Percentiles rank a stretch among this genome's conserved stretches.
phyloP scores from a whole-genome alignment of 92 coral and sea anemone species.

The Palythoa grandis region DNA sequence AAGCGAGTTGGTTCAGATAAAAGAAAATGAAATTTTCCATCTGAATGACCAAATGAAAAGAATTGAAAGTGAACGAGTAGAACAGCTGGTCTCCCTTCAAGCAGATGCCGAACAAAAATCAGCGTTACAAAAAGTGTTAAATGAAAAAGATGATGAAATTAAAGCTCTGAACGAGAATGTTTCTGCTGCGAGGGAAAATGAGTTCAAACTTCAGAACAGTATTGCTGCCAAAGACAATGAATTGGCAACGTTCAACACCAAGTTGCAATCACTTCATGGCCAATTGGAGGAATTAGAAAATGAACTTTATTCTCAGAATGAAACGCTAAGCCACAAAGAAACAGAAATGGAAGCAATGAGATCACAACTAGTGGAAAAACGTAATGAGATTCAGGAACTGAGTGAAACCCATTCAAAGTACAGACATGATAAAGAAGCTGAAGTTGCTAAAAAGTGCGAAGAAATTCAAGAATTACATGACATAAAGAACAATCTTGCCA shows the following conservation, averaged over 20 bases:
- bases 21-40: constrained; percentile 54
- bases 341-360: constrained; percentile 36
- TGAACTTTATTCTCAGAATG: constrained; percentile 55
- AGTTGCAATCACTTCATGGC: constrained; percentile 56
- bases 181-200: constrained; percentile 1
- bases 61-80: constrained; percentile 59
- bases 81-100: constrained; percentile 61
- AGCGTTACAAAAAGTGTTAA: constrained; percentile 21
- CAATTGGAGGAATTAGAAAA: constrained; percentile 56
- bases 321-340: constrained; percentile 47
- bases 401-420: background rate
- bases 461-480: constrained; percentile 60
- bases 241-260: constrained; percentile 27
- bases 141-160: constrained; percentile 31
- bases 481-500: constrained; percentile 51
- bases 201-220: constrained; percentile 2
- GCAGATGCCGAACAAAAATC: constrained; percentile 43
- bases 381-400: background rate
- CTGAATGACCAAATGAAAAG: constrained; percentile 57
- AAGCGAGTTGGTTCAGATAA: constrained; percentile 48
- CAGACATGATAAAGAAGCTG: constrained; percentile 46
- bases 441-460: constrained; percentile 53
- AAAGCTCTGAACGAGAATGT: constrained; percentile 23
- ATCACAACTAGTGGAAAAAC: background rate
- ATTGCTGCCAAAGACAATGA: constrained; percentile 18